phyloP scores from a whole-genome alignment of 2,797 vertebrate species.

The Atherinosoma microstoma region DNA sequence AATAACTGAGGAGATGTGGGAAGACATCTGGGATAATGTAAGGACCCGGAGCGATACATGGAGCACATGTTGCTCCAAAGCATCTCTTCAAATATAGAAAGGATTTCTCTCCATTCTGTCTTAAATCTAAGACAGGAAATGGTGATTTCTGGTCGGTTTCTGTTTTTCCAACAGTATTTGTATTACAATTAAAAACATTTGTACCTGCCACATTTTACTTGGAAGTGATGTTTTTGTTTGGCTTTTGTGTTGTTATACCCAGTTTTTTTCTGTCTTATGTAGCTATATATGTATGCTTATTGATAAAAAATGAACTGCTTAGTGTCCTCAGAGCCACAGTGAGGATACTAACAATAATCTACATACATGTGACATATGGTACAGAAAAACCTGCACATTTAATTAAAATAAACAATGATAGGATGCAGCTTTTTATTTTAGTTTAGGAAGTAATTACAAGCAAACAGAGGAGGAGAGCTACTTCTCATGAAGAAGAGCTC shows the following conservation, averaged over 20 bases:
- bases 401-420: background rate
- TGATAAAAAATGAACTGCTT: background rate
- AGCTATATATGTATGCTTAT: background rate
- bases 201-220: too few relatives aligned
- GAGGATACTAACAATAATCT: background rate
- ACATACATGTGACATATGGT: background rate
- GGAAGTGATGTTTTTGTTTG: too few relatives aligned
- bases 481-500: conserved; percentile 30
- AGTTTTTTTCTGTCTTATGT: background rate
- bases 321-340: background rate
- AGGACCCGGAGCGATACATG: background rate
- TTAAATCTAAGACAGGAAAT: too few relatives aligned
- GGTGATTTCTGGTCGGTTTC: too few relatives aligned
- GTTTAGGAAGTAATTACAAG: conserved; percentile 26
- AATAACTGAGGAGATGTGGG: background rate
- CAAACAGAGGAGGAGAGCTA: conserved; percentile 9
- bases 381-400: background rate
- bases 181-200: background rate
- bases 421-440: background rate
- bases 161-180: background rate
- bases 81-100: too few relatives aligned
- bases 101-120: too few relatives aligned
- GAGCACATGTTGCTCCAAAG: background rate
- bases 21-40: background rate
- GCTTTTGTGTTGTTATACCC: too few relatives aligned